Base-by-base conservation (phyloP, 2,888 invertebrate genomes). In the Leucozona laternaria region DNA sequence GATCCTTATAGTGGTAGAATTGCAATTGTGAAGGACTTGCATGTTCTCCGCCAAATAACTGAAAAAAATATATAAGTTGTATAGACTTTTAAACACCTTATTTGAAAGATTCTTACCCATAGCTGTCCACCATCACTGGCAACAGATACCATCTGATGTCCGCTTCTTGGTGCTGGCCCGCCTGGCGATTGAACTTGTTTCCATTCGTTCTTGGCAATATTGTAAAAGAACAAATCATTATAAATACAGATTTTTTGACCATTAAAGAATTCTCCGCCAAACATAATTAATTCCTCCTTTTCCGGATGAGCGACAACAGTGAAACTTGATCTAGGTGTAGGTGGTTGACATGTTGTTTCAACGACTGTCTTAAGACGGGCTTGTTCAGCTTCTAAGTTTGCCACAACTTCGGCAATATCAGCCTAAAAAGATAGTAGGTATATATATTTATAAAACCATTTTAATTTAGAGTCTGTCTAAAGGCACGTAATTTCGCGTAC, bases 191-290 rank as follows among this genome's bases (percentile, higher is more conserved):
- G 96, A 22, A 98, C 91, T 48, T 95, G 93, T 25, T 94, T 94
- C 98, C 98, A 98, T 43, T 95, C 95, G 89, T 95, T 95, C 90
- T 95, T 96, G 25, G 93, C 93, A 8, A 97, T 95, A 90, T 97
- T 97, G 91, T 96, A 98, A 90, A 96, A 95, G 89, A 96, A 95
- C 80, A 98, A 91, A 89, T 98, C 98, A 91, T 97, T 97, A 92
- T 97, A 98, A 37, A 98, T 94, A 88, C 94, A 93, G n/a, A 97
- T 97, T 93, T 96, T 96, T 90, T 96, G 95, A 0, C 98, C 98
- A 93, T 98, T 96, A 90, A 96, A 97, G 90, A 96, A 97, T 93
- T 98, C 98, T 57, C 98, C 98, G 0, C 98, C 98, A 92, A 97
- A 97, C 91, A 98, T 93, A 82, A 98, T 95, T 1, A 98, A 93